Percentiles rank a stretch among this genome's conserved stretches.
Evolutionary conservation across 2,888 invertebrate species (phyloP).

Genomic region (Deilephila elpenor): DNA sequence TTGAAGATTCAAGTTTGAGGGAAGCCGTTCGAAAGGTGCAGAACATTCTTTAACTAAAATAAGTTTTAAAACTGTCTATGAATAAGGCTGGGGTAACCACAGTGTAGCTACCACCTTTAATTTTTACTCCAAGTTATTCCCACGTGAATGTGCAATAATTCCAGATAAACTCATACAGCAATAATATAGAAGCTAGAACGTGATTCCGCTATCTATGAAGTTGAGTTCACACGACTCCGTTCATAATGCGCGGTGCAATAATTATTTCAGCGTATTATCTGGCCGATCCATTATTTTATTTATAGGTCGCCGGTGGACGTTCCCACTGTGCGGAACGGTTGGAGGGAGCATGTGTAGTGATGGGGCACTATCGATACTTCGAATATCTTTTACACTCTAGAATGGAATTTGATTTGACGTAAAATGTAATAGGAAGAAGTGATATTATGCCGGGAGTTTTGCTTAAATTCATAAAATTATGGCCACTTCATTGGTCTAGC

Average conservation of each 20-base stretch:
- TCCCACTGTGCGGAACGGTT: conserved; percentile 57
- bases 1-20: too few species aligned
- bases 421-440: neutral
- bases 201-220: conserved; percentile 5
- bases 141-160: too few species aligned
- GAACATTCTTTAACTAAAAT: too few species aligned
- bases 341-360: conserved; percentile 34
- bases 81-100: too few species aligned
- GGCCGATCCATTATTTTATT: conserved; percentile 69
- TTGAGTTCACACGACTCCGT: conserved; percentile 15
- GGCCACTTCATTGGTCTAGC: too few species aligned
- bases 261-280: conserved; percentile 76
- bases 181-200: neutral
- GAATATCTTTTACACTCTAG: neutral
- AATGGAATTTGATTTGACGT: neutral
- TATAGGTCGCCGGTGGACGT: conserved; percentile 61
- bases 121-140: too few species aligned
- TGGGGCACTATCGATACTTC: neutral
- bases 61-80: too few species aligned
- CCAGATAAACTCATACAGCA: too few species aligned
- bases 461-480: too few species aligned
- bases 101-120: too few species aligned
- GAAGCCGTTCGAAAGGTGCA: too few species aligned
- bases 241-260: conserved; percentile 49
- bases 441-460: too few species aligned